phyloP scores from a whole-genome alignment of 1,140 invertebrate genomes.

The Neuroterus valhalla region DNA sequence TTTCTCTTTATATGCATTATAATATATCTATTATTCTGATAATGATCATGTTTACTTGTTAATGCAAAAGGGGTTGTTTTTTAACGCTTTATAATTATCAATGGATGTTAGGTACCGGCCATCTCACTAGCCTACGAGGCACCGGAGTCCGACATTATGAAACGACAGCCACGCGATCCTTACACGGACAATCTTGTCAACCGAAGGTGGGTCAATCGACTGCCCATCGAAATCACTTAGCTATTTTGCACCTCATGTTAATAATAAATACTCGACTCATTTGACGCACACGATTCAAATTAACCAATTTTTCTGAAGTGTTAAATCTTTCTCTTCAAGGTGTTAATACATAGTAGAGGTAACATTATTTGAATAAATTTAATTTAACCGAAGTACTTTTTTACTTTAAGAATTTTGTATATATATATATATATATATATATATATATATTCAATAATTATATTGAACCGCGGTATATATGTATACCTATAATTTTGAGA shows the following conservation, averaged over 20 bases:
- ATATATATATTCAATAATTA: too few relatives aligned
- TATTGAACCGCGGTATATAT: too few relatives aligned
- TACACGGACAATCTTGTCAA: conserved; percentile 96
- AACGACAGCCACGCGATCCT: conserved; percentile 94
- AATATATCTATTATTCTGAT: conserved; percentile 20
- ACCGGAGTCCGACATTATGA: conserved; percentile 98
- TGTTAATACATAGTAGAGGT: too few relatives aligned
- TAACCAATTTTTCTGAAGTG: conserved; percentile 1
- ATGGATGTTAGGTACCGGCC: conserved; percentile 88
- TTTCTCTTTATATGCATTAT: conserved; percentile 19
- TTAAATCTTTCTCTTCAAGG: background rate
- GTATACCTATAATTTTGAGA: too few relatives aligned
- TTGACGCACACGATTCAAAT: background rate
- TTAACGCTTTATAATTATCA: conserved; percentile 71
- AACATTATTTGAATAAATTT: too few relatives aligned
- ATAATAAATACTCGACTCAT: conserved; percentile 11
- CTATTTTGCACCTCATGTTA: conserved; percentile 48
- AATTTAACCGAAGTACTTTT: too few relatives aligned
- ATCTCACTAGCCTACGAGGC: conserved; percentile 97
- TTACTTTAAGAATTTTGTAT: too few relatives aligned
- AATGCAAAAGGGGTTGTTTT: conserved; percentile 21
- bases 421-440: too few relatives aligned
- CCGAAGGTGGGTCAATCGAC: conserved; percentile 83
- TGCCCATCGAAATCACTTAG: conserved; percentile 61
- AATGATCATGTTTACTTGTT: conserved; percentile 7